These are phyloP conservation scores for Drosophila kepulauana DNA, from an alignment of 1,140 invertebrate genomes.

Conservation along the genomic window DNA sequence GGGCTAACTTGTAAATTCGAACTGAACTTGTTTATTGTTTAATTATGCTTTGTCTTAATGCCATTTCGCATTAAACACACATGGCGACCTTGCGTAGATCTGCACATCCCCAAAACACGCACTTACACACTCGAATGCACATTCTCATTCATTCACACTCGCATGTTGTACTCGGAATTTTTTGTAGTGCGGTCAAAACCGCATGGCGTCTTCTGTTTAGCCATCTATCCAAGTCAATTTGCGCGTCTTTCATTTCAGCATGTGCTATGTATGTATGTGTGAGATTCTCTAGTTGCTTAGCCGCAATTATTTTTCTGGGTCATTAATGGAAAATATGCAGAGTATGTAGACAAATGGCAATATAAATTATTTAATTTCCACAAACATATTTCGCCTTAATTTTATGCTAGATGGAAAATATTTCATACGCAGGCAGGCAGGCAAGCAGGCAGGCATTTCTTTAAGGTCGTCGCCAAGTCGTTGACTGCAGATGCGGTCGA, in stretches of 20 bases:
- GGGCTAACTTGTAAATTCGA: not conserved
- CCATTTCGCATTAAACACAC: conserved; percentile 12
- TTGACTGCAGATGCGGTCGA: conserved; percentile 64
- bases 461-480: conserved; percentile 66
- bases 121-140: not conserved
- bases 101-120: not conserved
- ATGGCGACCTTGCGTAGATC: conserved; percentile 27
- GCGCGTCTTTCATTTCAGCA: conserved; percentile 56
- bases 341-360: conserved; percentile 74
- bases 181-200: conserved; percentile 21
- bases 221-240: conserved; percentile 64
- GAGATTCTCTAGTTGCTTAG: conserved; percentile 34
- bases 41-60: conserved; percentile 7
- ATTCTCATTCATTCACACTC: not conserved
- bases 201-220: conserved; percentile 48
- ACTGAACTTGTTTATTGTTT: not conserved
- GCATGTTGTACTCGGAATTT: not conserved
- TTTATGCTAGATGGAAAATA: conserved; percentile 53
- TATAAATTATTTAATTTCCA: conserved; percentile 76
- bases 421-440: conserved; percentile 12
- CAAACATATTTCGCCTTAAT: conserved; percentile 57
- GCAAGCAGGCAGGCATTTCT: conserved; percentile 22
- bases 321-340: conserved; percentile 73
- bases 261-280: conserved; percentile 13
- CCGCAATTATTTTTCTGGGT: conserved; percentile 64